These are phyloP conservation scores for Sycobia sp. DNA, from an alignment of 1,140 invertebrate genomes.

Conservation along the genomic window DNA sequence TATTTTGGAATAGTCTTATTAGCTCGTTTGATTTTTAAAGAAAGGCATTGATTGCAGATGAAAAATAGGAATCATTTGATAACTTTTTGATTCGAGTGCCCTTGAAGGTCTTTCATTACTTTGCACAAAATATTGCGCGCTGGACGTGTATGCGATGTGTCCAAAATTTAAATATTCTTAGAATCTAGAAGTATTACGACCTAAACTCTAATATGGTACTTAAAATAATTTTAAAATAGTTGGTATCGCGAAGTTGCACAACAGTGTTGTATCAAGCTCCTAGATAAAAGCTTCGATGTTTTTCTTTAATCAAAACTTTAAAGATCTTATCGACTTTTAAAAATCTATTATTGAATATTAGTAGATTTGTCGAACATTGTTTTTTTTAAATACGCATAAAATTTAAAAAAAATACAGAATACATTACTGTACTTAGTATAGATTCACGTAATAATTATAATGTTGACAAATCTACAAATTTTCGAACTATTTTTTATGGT, in stretches of 20 bases:
- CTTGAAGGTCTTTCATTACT: not conserved
- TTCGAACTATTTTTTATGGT: not conserved
- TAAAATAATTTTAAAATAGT: constrained; percentile 18
- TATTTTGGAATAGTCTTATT: constrained; percentile 4
- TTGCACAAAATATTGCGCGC: not conserved
- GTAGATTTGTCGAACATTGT: not conserved
- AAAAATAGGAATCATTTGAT: constrained; percentile 25
- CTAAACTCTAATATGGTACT: constrained; percentile 14
- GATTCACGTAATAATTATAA: constrained; percentile 35
- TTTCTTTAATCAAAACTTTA: constrained; percentile 1
- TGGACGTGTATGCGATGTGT: not conserved
- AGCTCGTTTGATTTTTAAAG: constrained; percentile 17
- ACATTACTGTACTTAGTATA: not conserved
- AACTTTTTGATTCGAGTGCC: constrained; percentile 23
- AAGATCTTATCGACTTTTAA: not conserved
- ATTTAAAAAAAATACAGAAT: constrained; percentile 4
- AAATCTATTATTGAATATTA: not conserved
- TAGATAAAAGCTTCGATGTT: constrained; percentile 23
- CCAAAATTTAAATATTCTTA: constrained; percentile 4
- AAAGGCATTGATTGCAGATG: not conserved
- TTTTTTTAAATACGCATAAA: too few relatives aligned
- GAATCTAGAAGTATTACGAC: not conserved
- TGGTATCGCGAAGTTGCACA: constrained; percentile 17
- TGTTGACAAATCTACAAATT: not conserved
- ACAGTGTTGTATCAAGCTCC: constrained; percentile 12